A percentile compares a stretch with the other conserved stretches of the same genome.
These are phyloP conservation scores for Steinernema khuongi DNA, from an alignment of 1,140 invertebrate species.

Conservation along the genomic window DNA sequence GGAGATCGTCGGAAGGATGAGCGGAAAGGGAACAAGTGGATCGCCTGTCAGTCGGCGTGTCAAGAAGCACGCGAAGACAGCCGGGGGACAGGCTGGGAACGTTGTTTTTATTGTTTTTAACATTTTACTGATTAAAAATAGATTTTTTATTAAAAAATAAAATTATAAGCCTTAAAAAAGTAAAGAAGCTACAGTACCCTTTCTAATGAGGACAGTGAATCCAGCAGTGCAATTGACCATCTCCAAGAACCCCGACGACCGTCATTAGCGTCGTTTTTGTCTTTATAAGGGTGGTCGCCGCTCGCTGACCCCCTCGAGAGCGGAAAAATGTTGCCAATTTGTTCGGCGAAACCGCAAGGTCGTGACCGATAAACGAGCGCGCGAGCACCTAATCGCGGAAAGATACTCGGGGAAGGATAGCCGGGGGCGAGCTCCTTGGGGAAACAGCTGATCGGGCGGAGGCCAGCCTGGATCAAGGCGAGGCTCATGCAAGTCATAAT, in stretches of 20 bases:
- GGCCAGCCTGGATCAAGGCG: too few species aligned
- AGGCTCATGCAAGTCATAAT: too few species aligned
- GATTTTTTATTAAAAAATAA: slow-evolving; percentile 1
- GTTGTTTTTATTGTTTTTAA: too few species aligned
- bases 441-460: slow-evolving; percentile 8
- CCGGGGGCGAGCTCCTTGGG: not conserved
- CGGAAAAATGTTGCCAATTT: slow-evolving; percentile 15
- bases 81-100: too few species aligned
- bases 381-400: not conserved
- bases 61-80: too few species aligned
- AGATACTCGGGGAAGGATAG: not conserved
- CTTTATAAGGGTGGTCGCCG: not conserved
- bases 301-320: not conserved
- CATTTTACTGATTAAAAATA: slow-evolving; percentile 16
- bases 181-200: slow-evolving; percentile 23
- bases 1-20: slow-evolving; percentile 21
- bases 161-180: not conserved
- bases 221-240: slow-evolving; percentile 4
- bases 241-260: not conserved
- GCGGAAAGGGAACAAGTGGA: slow-evolving; percentile 17
- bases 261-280: slow-evolving; percentile 12
- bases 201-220: slow-evolving; percentile 23
- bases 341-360: not conserved
- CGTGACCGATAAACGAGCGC: not conserved
- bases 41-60: slow-evolving; percentile 18